Conservation (phyloP, 2,888 invertebrate genomes). For the Cryptocheilus praepositus region DNA sequence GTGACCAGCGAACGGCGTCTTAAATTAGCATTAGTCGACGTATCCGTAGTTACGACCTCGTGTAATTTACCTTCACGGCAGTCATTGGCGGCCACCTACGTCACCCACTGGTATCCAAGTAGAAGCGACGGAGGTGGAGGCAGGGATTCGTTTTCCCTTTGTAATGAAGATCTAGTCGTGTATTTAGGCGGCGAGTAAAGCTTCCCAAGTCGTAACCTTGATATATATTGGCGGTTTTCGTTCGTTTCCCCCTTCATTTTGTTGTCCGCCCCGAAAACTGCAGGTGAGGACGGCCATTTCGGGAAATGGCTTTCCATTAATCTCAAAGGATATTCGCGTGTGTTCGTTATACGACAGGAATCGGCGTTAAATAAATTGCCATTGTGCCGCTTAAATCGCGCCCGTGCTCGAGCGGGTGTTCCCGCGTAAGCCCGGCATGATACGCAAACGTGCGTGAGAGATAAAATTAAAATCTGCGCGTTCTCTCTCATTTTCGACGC, state of each 20-base stretch:
- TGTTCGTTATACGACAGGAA: no score
- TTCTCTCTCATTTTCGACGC: no score
- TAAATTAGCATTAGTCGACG: constrained; percentile 70
- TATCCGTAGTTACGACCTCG: constrained; percentile 66
- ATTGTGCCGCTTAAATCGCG: no score
- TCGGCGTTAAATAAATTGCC: no score
- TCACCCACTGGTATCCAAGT: constrained; percentile 32
- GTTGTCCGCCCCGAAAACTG: constrained; percentile 17
- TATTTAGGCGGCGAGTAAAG: constrained; percentile 62
- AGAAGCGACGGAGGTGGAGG: constrained; percentile 20
- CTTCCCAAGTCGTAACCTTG: constrained; percentile 56
- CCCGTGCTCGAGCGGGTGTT: no score
- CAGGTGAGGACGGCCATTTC: constrained; percentile 27
- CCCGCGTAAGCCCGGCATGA: no score
- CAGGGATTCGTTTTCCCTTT: constrained; percentile 43
- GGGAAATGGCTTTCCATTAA: constrained; percentile 18
- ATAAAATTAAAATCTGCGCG: no score
- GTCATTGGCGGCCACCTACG: constrained; percentile 54
- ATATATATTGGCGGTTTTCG: constrained; percentile 45
- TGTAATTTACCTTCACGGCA: constrained; percentile 47
- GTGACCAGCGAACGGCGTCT: constrained; percentile 58
- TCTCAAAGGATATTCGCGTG: constrained; percentile 1
- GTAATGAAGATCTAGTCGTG: constrained; percentile 64
- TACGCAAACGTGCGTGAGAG: no score
- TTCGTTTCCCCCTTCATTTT: constrained; percentile 22